A percentile compares a stretch with the other conserved stretches of the same genome.
These are phyloP conservation scores for Otolemur garnettii DNA, from an alignment of 2,113 vertebrate species.

Conservation along the genomic window DNA sequence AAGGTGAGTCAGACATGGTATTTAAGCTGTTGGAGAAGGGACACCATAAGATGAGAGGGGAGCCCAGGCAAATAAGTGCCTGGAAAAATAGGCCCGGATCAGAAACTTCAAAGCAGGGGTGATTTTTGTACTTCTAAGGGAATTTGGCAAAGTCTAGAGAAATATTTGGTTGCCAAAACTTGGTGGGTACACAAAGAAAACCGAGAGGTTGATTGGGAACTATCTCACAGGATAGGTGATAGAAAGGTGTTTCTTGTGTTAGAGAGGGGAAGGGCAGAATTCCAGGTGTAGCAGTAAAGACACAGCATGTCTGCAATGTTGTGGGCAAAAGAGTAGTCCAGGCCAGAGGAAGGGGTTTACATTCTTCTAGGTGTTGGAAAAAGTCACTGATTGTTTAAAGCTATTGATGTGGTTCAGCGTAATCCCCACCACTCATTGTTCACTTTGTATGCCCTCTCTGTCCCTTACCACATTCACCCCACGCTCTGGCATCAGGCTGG, in stretches of 20 bases:
- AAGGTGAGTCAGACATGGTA: neutral
- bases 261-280: neutral
- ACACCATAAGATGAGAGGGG: neutral
- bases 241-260: neutral
- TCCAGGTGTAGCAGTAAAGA: neutral
- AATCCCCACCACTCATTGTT: neutral
- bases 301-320: neutral
- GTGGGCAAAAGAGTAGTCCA: neutral
- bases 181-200: neutral
- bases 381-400: neutral
- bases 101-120: neutral
- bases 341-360: neutral
- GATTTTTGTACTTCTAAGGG: neutral
- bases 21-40: neutral
- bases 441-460: no score
- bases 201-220: neutral
- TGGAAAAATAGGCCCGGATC: neutral
- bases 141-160: neutral
- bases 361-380: neutral
- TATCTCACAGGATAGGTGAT: neutral
- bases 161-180: neutral
- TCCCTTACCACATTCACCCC: neutral
- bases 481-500: neutral
- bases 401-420: neutral
- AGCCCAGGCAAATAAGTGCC: neutral